Conservation (phyloP, 2,113 vertebrate species). For the Dromiciops gliroides region DNA sequence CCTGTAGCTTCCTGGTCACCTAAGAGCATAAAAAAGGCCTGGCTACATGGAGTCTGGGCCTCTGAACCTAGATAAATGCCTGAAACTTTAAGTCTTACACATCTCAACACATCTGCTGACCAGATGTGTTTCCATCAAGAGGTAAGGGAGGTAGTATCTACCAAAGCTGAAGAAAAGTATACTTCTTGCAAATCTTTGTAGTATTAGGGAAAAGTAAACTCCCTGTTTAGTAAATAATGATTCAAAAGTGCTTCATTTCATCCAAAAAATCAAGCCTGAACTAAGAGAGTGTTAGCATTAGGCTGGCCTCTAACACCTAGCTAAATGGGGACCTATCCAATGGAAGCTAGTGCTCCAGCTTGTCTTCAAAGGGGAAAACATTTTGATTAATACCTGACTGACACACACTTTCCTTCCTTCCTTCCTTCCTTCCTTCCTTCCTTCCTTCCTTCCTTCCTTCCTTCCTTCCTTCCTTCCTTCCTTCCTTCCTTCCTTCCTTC, state of each 20-base stretch:
- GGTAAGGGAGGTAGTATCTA: background rate
- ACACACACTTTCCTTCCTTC: background rate
- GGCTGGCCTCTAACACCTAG: background rate
- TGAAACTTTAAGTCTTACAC: background rate
- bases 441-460: too few relatives aligned
- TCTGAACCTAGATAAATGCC: background rate
- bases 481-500: too few relatives aligned
- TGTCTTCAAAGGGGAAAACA: background rate
- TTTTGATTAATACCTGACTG: background rate
- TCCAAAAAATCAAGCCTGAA: background rate
- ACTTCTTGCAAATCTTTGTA: background rate
- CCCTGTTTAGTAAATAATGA: background rate
- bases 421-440: too few relatives aligned
- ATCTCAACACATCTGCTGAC: background rate
- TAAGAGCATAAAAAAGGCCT: background rate
- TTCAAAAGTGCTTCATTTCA: background rate
- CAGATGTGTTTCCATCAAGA: background rate
- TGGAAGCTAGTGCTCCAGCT: background rate
- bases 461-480: too few relatives aligned
- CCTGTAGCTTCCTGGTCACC: background rate
- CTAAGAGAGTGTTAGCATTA: background rate
- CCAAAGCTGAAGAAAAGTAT: background rate
- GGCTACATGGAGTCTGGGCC: background rate
- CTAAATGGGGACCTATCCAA: background rate
- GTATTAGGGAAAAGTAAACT: background rate